Base-by-base conservation (phyloP, 1,140 invertebrate species). In the Microplitis mediator region DNA sequence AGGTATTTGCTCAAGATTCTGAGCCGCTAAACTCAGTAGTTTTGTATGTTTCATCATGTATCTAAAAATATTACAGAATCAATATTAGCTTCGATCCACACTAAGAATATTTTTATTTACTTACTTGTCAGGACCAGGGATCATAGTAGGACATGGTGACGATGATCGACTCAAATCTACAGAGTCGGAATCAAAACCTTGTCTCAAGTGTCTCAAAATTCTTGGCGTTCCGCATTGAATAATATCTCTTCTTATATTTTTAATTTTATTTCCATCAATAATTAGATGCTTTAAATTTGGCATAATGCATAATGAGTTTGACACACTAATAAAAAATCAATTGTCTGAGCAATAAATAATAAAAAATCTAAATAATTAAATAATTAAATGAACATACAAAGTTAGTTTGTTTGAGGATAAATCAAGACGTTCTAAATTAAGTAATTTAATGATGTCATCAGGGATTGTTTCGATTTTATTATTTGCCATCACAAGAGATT, bases 261-360 rank as follows among this genome's bases (percentile, higher is more conserved):
- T 89, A 74, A 97, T 87, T 75, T 93, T 93, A 88, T 98, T 98
- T 0, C 95, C 96, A 64, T 96, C 93, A 54, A 97, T 88, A 72
- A 92, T 90, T 52, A 98, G 88, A 69, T 92, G 92, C 76, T 95
- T 95, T 51, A 98, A 84, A 82, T 96, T 93, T 1, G 92, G 91
- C 75, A 97, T 87, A 6, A 92, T 85, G 1, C 93, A 91, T 23
- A 98, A 80, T 35, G 91, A 91, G 78, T 88, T 90, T 34, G 96
- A 95, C 75, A 97, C 86, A 69, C 93, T 95, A 85, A 54, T 73
- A 75, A 62, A 31, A 69, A 1, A 58, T 69, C 51, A 82, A 74
- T 79, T 45, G 31, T 63, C 11, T 54, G 16, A 51, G 23, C 39
- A 9, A 4, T 67, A 35, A 31, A 45, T 14, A 35, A 16, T 16